Evolutionary conservation across 2,888 invertebrate species (phyloP), one percentile per base, ranked within the genome.

Genomic region (Enchytraeus crypticus): DNA sequence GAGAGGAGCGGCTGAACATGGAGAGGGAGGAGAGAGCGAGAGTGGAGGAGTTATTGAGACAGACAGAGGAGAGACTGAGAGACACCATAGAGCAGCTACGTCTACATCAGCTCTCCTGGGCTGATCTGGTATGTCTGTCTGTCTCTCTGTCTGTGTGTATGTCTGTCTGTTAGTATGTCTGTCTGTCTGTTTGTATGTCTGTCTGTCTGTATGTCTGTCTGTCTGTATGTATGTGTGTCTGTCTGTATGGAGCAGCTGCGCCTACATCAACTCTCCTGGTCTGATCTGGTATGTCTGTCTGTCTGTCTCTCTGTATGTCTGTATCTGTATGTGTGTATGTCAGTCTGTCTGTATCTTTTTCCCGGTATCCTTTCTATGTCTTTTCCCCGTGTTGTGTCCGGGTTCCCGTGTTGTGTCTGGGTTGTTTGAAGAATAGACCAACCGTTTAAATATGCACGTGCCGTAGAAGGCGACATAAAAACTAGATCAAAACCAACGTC

Each of bases 101-200:
- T 11, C 47, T 57, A 5, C 57, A 57, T 18, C 26, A 57, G 29
- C 57, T 57, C 1, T 57, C 57, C 14, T 27, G 27, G 30, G n/a
- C 43, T 27, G 57, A 57, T 29, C 46, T 45, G 27, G 57, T 57
- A n/a, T 46, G 57, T 46, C 33, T 49, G 27, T 49, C 49, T 49
- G 49, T 29, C 18, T 49, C 18, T 49, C 29, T 49, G 1, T 47
- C 26, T 47, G n/a, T n/a, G n/a, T n/a, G n/a, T n/a, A n/a, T n/a
- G n/a, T n/a, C n/a, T n/a, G n/a, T n/a, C n/a, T n/a, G n/a, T n/a
- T n/a, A n/a, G n/a, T n/a, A n/a, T n/a, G n/a, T n/a, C n/a, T n/a
- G n/a, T n/a, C n/a, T n/a, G n/a, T n/a, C n/a, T n/a, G n/a, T n/a
- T n/a, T n/a, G n/a, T n/a, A n/a, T n/a, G n/a, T n/a, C n/a, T n/a